A percentile compares a stretch with the other conserved stretches of the same genome.
These are phyloP conservation scores for Drosophila macrothrix DNA, from an alignment of 2,888 invertebrate genomes.

Conservation along the genomic window DNA sequence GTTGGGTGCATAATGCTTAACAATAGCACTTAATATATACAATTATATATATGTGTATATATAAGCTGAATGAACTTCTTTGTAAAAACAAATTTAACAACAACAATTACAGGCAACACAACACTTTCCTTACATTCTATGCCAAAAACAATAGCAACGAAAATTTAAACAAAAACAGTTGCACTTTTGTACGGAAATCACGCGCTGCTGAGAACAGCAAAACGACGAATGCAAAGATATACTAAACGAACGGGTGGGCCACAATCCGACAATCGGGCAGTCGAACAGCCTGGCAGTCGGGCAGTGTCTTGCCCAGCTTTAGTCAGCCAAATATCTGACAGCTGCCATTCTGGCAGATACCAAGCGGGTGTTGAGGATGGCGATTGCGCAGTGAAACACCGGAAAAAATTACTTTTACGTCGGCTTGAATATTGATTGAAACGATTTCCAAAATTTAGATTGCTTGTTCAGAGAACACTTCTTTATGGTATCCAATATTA, in stretches of 20 bases:
- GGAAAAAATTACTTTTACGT: not conserved
- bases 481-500: not conserved
- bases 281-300: constrained; percentile 2
- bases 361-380: not conserved
- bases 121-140: constrained; percentile 7
- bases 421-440: not conserved
- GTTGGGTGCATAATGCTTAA: constrained; percentile 1
- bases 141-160: constrained; percentile 12
- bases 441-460: not conserved
- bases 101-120: constrained; percentile 5
- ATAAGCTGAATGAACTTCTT: constrained; percentile 1
- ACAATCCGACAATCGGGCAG: not conserved
- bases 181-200: constrained; percentile 25
- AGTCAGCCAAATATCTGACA: constrained; percentile 44
- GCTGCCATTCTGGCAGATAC: constrained; percentile 16
- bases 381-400: constrained; percentile 53
- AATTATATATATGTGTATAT: too few relatives aligned
- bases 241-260: constrained; percentile 2
- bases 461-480: not conserved
- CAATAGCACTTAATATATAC: constrained; percentile 1
- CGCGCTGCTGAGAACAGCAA: constrained; percentile 21
- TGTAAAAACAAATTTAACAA: not conserved
- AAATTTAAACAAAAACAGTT: constrained; percentile 12
- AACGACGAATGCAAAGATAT: constrained; percentile 28
- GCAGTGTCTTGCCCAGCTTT: constrained; percentile 30